Base-by-base conservation (phyloP, 2,888 invertebrate genomes). In the Hyles lineata region DNA sequence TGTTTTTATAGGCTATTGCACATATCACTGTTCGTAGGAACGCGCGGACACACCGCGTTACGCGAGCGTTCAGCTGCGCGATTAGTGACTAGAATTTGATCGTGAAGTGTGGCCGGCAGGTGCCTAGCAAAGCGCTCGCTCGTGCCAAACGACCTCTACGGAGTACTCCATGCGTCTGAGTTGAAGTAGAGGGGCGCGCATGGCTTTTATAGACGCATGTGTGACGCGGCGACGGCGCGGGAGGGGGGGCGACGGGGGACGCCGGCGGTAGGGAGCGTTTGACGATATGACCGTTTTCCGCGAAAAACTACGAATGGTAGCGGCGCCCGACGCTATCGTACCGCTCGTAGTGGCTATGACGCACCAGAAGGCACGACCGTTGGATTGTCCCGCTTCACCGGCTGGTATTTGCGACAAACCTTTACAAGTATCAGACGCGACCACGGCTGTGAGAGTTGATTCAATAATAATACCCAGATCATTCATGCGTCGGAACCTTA, bases 71-170 rank as follows among this genome's bases (percentile, higher is more conserved):
- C 87, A 91, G 93, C 92, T 93, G 90, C 94, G 91, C 91, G 92
- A 87, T 92, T 91, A 90, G 89, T 95, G 94, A 95, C 95, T 95
- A 95, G 95, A 95, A 90, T 93, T 87, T 84, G 90, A 89, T 91
- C 90, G 90, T 92, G 88, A 90, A 91, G 89, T 88, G 90, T 90
- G 93, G 94, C 94, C 92, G 95, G 95, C 95, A 95, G 95, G 95
- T 95, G 95, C 95, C 95, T 95, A 95, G 95, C 95, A 94, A 94
- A 95, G 95, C 94, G 93, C 93, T 93, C 93, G 95, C 95, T 95
- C 95, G 95, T 95, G 95, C 95, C 95, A 95, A 95, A 95, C 95
- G 90, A 95, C 95, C 95, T 95, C 95, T 93, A 95, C 95, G 93
- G 95, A 95, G 95, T 95, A 95, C 95, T 95, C 95, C 95, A 95